These are phyloP conservation scores for Zelostemma sp. DNA, from an alignment of 1,140 invertebrate species.

Conservation along the genomic window DNA sequence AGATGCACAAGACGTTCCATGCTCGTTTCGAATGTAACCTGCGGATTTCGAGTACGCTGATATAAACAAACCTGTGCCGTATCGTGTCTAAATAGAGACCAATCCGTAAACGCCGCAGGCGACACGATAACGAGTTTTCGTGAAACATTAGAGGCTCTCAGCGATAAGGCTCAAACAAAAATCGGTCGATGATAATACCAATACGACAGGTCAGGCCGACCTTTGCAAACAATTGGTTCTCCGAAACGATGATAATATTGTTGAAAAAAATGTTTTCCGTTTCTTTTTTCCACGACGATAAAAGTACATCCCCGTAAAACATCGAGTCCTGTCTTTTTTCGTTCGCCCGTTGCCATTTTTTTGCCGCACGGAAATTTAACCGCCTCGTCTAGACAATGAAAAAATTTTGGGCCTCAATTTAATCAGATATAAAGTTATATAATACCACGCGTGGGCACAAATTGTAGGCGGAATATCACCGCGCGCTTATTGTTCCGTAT, in stretches of 20 bases:
- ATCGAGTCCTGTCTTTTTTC: too few species aligned
- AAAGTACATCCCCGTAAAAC: constrained; percentile 23
- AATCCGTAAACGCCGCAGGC: constrained; percentile 55
- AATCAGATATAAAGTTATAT: constrained; percentile 34
- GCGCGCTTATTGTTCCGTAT: constrained; percentile 24
- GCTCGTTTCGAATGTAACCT: constrained; percentile 24
- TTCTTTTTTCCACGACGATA: constrained; percentile 18
- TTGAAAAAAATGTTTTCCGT: constrained; percentile 3
- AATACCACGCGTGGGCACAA: constrained; percentile 45
- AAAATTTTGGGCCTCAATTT: constrained; percentile 13
- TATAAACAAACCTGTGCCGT: constrained; percentile 22
- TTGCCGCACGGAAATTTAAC: constrained; percentile 1
- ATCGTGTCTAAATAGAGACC: constrained; percentile 58
- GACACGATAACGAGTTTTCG: constrained; percentile 51
- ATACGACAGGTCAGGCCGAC: constrained; percentile 43
- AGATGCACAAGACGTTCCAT: background rate
- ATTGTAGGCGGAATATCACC: constrained; percentile 48
- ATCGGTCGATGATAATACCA: constrained; percentile 44
- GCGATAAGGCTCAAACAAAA: constrained; percentile 53
- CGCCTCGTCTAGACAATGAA: constrained; percentile 35
- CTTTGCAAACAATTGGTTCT: constrained; percentile 44
- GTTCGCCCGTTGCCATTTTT: too few species aligned
- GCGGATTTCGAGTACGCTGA: constrained; percentile 26
- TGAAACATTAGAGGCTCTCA: constrained; percentile 33
- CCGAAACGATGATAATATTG: constrained; percentile 22